A percentile compares a stretch with the other conserved stretches of the same genome.
These are phyloP conservation scores for Lithophane semibrunnea DNA, from an alignment of 2,888 invertebrate species.

Conservation along the genomic window DNA sequence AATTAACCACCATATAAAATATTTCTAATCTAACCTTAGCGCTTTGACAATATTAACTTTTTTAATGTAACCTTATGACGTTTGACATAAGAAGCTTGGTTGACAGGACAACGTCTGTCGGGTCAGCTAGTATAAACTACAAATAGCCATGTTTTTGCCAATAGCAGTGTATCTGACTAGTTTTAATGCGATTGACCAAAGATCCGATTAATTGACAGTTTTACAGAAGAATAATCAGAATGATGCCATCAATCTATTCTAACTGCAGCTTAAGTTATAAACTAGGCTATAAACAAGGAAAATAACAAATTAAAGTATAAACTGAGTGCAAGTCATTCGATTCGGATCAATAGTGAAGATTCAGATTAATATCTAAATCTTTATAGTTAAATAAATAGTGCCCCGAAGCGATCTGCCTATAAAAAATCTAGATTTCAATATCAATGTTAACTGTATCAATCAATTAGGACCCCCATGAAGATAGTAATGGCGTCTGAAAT, in stretches of 20 bases:
- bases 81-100: too few species aligned
- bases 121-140: not conserved
- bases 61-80: too few species aligned
- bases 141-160: not conserved
- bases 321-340: slow-evolving; percentile 35
- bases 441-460: slow-evolving; percentile 47
- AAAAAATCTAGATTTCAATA: slow-evolving; percentile 47
- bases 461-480: slow-evolving; percentile 56
- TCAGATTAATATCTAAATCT: slow-evolving; percentile 38
- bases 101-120: too few species aligned
- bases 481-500: slow-evolving; percentile 49
- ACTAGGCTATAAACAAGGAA: slow-evolving; percentile 30
- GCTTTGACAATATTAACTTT: too few species aligned
- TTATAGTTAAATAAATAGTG: slow-evolving; percentile 48
- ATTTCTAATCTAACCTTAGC: too few species aligned
- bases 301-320: slow-evolving; percentile 37
- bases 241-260: slow-evolving; percentile 37
- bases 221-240: slow-evolving; percentile 20
- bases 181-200: slow-evolving; percentile 17
- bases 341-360: slow-evolving; percentile 31
- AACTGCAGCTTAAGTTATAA: slow-evolving; percentile 27
- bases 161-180: not conserved
- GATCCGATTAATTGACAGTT: slow-evolving; percentile 42
- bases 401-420: slow-evolving; percentile 20
- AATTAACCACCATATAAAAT: too few species aligned